These are phyloP conservation scores for Dichetophora obliterata DNA, from an alignment of 2,888 invertebrate genomes.

Conservation along the genomic window DNA sequence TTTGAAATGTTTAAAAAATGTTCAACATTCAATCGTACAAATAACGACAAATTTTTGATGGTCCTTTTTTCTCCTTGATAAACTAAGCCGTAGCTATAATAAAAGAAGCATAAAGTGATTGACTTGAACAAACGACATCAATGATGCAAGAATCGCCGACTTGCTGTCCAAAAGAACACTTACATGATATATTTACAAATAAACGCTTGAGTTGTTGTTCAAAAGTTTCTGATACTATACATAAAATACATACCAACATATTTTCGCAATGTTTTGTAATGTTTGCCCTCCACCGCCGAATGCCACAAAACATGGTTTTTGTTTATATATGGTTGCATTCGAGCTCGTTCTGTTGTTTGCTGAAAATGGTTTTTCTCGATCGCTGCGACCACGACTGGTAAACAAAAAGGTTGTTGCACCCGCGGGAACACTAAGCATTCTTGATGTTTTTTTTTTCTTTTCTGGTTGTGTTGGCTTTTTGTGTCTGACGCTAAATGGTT, in stretches of 20 bases:
- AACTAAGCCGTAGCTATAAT: too few relatives aligned
- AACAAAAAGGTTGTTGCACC: constrained; percentile 37
- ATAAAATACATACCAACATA: too few relatives aligned
- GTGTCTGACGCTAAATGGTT: background rate
- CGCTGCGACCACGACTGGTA: constrained; percentile 12
- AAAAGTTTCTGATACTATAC: too few relatives aligned
- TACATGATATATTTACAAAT: too few relatives aligned
- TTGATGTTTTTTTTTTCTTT: background rate
- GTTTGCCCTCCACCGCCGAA: background rate
- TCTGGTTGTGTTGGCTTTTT: background rate
- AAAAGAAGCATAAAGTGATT: background rate
- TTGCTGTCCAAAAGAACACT: too few relatives aligned
- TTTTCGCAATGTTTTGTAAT: constrained; percentile 10
- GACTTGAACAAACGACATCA: background rate
- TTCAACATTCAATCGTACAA: too few relatives aligned
- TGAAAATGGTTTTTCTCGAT: constrained; percentile 26
- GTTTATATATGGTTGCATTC: background rate
- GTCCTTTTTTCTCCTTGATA: too few relatives aligned
- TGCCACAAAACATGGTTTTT: background rate
- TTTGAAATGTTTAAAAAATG: too few relatives aligned
- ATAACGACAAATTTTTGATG: too few relatives aligned
- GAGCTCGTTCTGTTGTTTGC: constrained; percentile 3
- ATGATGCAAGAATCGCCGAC: too few relatives aligned
- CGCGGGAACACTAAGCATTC: constrained; percentile 5
- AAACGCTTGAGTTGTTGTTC: too few relatives aligned